Base-by-base conservation (phyloP, 92 coral and sea anemone species). In the Heteractis magnifica region DNA sequence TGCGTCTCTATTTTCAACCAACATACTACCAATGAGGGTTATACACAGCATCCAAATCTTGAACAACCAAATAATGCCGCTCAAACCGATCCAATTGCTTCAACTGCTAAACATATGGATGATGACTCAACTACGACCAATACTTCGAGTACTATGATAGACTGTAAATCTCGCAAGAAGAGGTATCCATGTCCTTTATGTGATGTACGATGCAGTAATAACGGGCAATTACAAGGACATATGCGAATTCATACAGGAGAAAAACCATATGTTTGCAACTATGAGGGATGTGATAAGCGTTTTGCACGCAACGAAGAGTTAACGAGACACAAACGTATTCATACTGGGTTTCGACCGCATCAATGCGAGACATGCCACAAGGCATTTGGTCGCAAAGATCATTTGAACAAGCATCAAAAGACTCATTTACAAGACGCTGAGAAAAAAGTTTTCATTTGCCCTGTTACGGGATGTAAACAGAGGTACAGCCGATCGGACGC, bases 271-370 rank as follows among this genome's bases (percentile, higher is more conserved):
- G 82, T 79, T 79, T 94, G 98, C 72, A 79, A 79, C 56, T 88
- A 79, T 59, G 97, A 92, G 41, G 95, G 95, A 65, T 94, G 98
- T 48, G 94, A 92, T 70, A 82, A 94, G 72, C 91, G 97, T 5
- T 94, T 94, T 78, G 98, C 98, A 79, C 92, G 98, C 70, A 94
- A 94, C 85, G 98, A 94, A 87, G 98, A 94, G 79, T 76, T 94
- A 4, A 94, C 98, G 60, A 86, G 98, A 48, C 98, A 94, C 83
- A 93, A 90, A 77, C 91, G 98, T 13, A 94, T 94, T 51, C 98
- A 94, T 73, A 92, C 97, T 21, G 98, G 98, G 49, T 89, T 94
- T 16, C 92, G 97, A 59, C 98, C 98, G 19, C 98, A 94, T 80
- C 89, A 94, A 78, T 94, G 98, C 60, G 94, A 90, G 15, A 82